Evolutionary conservation across 2,888 invertebrate genomes (phyloP).

Genomic region (Gymnocheta viridis): DNA sequence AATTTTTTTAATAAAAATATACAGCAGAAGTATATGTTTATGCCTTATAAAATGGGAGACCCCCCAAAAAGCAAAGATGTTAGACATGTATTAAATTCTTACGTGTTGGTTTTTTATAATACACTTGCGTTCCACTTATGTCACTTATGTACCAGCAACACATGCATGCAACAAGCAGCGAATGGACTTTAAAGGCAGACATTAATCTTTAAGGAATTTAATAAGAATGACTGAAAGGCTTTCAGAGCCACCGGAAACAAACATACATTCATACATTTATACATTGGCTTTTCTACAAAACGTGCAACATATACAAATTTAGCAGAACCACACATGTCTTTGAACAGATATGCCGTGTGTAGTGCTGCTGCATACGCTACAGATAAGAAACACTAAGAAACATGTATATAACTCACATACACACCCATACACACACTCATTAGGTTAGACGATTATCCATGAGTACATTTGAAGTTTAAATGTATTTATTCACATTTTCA

Average conservation of each 20-base stretch:
- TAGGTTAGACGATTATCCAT: not conserved
- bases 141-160: slow-evolving; percentile 40
- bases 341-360: not conserved
- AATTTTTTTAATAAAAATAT: slow-evolving; percentile 14
- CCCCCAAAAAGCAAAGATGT: slow-evolving; percentile 20
- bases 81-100: slow-evolving; percentile 63
- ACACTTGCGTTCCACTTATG: slow-evolving; percentile 60
- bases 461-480: not conserved
- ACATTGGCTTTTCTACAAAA: not conserved
- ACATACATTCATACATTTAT: not conserved
- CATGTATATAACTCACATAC: not conserved
- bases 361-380: not conserved
- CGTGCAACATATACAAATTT: not conserved
- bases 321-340: not conserved
- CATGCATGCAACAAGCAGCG: slow-evolving; percentile 66
- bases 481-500: not conserved
- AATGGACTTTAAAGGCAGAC: slow-evolving; percentile 54
- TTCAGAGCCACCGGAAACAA: slow-evolving; percentile 37
- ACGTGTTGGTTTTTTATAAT: slow-evolving; percentile 50
- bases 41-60: not conserved
- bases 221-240: slow-evolving; percentile 25
- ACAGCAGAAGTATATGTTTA: not conserved
- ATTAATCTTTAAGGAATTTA: slow-evolving; percentile 61
- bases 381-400: not conserved
- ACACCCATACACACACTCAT: not conserved